Conservation (phyloP, 2,797 vertebrate species). For the Oophaga sylvatica region DNA sequence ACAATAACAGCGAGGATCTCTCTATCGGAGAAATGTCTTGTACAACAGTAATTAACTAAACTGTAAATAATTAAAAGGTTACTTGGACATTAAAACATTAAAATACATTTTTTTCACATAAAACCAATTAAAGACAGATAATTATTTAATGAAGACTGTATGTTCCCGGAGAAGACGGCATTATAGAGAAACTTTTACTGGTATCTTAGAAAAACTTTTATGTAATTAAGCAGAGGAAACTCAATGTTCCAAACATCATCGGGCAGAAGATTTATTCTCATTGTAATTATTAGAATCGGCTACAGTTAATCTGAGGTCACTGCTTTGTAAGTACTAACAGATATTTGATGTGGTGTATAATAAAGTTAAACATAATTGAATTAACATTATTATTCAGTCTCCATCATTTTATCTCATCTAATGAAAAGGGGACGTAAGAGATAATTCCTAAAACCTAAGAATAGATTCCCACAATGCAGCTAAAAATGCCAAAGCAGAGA, state of each 20-base stretch:
- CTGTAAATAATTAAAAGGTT: slow-evolving; percentile 1
- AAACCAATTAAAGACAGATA: slow-evolving; percentile 24
- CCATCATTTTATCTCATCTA: background rate
- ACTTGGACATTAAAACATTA: slow-evolving; percentile 3
- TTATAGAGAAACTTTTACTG: background rate
- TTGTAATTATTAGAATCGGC: slow-evolving; percentile 15
- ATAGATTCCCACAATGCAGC: too few relatives aligned
- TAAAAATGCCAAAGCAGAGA: too few relatives aligned
- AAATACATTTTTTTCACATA: slow-evolving; percentile 3
- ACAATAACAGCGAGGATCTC: background rate
- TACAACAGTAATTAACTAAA: slow-evolving; percentile 21
- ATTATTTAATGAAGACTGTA: slow-evolving; percentile 12
- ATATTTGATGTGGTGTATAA: background rate
- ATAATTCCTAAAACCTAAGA: background rate
- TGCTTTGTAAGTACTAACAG: background rate
- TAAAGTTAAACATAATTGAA: background rate
- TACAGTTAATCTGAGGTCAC: background rate
- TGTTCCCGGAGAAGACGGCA: background rate
- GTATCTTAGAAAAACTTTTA: background rate
- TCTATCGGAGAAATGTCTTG: background rate
- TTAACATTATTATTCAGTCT: background rate
- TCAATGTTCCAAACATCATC: background rate
- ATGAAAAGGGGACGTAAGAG: background rate
- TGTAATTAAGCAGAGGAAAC: slow-evolving; percentile 17
- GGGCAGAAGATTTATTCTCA: background rate